Evolutionary conservation across 1,140 invertebrate species (phyloP), one percentile per base, ranked within the genome.

Genomic region (Pachyrhynchus sulphureomaculatus): DNA sequence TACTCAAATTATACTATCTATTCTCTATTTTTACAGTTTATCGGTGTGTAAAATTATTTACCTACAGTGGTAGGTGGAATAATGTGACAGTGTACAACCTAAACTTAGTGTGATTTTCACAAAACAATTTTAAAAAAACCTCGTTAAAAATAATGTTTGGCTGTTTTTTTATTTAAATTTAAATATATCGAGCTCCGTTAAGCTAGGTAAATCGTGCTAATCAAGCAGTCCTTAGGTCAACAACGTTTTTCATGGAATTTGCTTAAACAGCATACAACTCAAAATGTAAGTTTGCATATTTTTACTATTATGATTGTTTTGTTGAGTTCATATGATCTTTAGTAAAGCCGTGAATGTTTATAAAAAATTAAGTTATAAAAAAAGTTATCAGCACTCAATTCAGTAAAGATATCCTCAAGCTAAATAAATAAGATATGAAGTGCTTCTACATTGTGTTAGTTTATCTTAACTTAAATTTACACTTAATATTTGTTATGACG

Each of bases 231-330:
- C 20, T 48, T 12, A 57, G 32, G 15, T 34, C 29, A 36, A 48
- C 42, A 57, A 39, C 37, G 36, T 29, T 44, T 57, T n/a, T 57
- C 17, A 57, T 57, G 44, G 55, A 47, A 57, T 57, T 57, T 57
- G 55, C 44, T 48, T 57, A 21, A 57, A 48, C 42, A 48, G 44
- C 55, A 57, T 8, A 24, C 24, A 42, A 33, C 42, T 36, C 42
- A 48, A 18, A n/a, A 57, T 57, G 55, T 57, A 57, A 57, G 55
- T 57, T 18, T 53, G 9, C n/a, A 18, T 37, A 20, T 20, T n/a
- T 2, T 21, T 13, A 21, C 4, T 9, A 37, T 23, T 53, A 13
- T 39, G 4, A 53, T 53, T 53, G 2, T 39, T 8, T 21, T 13
- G 9, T 20, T 17, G 15, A 9, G 2, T 15, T 45, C n/a, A n/a